Conservation (phyloP, 1,140 invertebrate genomes). For the Listronotus oregonensis region DNA sequence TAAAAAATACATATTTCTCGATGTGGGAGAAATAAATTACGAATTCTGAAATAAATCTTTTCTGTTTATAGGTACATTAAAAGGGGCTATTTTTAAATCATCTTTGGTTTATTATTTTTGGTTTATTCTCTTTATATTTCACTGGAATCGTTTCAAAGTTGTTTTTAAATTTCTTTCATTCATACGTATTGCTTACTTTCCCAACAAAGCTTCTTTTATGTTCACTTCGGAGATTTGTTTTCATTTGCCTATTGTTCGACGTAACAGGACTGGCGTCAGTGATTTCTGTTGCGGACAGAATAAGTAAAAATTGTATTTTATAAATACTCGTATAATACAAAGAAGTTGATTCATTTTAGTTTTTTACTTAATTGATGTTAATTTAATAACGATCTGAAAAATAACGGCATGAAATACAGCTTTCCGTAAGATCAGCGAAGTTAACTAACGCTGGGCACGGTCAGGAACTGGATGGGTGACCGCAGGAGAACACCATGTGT, state of each 20-base stretch:
- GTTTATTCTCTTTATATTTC: conserved; percentile 28
- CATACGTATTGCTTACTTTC: conserved; percentile 33
- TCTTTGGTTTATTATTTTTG: conserved; percentile 31
- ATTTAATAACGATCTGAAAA: too few species aligned
- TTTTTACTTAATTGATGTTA: too few species aligned
- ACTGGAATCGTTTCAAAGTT: conserved; percentile 17
- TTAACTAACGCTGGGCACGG: too few species aligned
- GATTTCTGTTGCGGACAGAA: not conserved
- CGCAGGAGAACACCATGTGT: too few species aligned
- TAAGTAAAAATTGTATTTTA: too few species aligned
- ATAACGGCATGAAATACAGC: too few species aligned
- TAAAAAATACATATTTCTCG: too few species aligned
- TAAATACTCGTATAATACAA: too few species aligned
- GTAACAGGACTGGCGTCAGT: conserved; percentile 1
- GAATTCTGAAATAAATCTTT: conserved; percentile 23
- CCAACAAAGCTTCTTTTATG: conserved; percentile 27
- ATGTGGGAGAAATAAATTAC: conserved; percentile 14
- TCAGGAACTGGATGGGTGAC: too few species aligned
- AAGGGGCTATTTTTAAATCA: conserved; percentile 12
- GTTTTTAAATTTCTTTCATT: conserved; percentile 35
- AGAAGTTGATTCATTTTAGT: too few species aligned
- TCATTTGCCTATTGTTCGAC: conserved; percentile 19
- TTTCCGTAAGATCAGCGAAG: too few species aligned
- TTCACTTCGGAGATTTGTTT: conserved; percentile 27
- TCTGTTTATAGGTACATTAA: conserved; percentile 14